Conservation (phyloP, 2,113 vertebrate genomes). For the Carassius auratus region DNA sequence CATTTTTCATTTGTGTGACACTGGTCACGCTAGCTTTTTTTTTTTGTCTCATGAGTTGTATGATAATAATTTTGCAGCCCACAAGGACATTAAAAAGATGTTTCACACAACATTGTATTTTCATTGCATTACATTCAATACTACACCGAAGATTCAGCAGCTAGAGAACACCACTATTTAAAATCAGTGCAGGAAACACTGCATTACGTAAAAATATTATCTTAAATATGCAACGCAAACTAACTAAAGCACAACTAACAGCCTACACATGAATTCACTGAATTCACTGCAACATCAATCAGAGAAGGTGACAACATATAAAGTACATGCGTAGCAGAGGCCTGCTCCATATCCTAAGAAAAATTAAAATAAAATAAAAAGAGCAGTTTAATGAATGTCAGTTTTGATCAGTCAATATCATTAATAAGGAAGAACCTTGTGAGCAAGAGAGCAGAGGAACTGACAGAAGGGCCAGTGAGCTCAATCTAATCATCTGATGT, state of each 20-base stretch:
- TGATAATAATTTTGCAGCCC: neutral
- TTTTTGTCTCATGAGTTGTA: neutral
- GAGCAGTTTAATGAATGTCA: neutral
- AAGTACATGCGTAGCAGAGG: too few species aligned
- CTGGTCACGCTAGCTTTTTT: too few species aligned
- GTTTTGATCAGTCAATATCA: conserved; percentile 23
- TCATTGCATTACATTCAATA: too few species aligned
- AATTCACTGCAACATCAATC: neutral
- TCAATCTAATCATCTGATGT: conserved; percentile 36
- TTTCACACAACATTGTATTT: neutral
- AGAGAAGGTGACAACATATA: neutral
- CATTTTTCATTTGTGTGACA: neutral
- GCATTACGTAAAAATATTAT: too few species aligned
- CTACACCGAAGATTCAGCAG: too few species aligned
- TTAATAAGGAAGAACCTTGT: neutral
- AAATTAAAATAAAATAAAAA: neutral
- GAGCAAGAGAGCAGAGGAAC: neutral
- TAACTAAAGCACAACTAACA: too few species aligned
- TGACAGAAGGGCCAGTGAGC: conserved; percentile 16
- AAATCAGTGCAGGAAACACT: too few species aligned
- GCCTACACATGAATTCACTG: neutral
- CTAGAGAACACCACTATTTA: too few species aligned
- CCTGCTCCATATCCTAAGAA: neutral
- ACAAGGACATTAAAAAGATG: neutral
- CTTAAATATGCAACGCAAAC: too few species aligned